phyloP scores from a whole-genome alignment of 2,888 invertebrate species.

The Epsilonema sp. region DNA sequence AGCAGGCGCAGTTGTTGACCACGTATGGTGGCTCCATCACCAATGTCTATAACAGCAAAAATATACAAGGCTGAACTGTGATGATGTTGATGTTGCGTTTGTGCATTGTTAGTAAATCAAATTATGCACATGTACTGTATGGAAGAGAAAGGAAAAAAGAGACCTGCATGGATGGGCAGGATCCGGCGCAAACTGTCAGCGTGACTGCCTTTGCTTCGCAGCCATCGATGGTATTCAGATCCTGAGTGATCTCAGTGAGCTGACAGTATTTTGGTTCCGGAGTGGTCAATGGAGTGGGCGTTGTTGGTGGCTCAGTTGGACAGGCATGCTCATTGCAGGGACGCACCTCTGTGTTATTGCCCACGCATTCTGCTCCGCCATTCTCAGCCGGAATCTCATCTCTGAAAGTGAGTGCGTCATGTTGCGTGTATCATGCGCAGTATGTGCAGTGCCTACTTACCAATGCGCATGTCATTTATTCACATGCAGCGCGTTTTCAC shows the following conservation, averaged over 20 bases:
- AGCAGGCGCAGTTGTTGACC: conserved; percentile 2
- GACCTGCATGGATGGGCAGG: conserved; percentile 3
- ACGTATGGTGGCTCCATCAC: neutral
- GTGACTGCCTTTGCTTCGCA: neutral
- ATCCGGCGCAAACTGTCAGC: conserved; percentile 1
- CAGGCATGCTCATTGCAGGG: conserved; percentile 3
- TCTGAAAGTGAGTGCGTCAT: neutral
- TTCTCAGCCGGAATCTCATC: neutral
- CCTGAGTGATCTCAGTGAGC: neutral
- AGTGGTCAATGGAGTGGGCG: neutral
- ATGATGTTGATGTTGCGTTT: no score
- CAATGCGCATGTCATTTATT: neutral
- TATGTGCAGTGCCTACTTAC: neutral
- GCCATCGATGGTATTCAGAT: neutral
- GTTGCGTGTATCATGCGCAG: no score
- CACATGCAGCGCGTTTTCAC: no score
- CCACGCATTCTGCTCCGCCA: conserved; percentile 3
- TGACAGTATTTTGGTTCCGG: neutral
- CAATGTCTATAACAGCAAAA: neutral
- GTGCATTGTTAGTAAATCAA: no score
- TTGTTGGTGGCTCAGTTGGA: neutral
- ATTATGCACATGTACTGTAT: no score
- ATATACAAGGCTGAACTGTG: no score
- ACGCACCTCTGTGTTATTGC: neutral
- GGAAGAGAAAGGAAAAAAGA: no score